A percentile compares a stretch with the other conserved stretches of the same genome.
These are phyloP conservation scores for Drosophila watanabei DNA, from an alignment of 1,140 invertebrate genomes.

Conservation along the genomic window DNA sequence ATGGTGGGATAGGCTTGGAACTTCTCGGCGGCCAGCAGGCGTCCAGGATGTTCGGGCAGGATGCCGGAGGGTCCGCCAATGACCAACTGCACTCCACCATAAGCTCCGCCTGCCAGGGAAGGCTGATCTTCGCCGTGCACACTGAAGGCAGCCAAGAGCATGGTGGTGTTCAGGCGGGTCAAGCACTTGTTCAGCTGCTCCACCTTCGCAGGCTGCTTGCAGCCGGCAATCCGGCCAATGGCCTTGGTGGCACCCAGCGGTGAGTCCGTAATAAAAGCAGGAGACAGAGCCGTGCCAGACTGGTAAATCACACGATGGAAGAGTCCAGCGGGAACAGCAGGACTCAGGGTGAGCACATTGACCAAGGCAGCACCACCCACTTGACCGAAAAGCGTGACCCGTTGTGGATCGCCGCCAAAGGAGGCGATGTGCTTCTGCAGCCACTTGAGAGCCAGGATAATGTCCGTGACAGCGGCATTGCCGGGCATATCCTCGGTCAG, in stretches of 20 bases:
- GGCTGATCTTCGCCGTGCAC: slow-evolving; percentile 64
- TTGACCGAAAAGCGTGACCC: slow-evolving; percentile 88
- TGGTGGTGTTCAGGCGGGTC: slow-evolving; percentile 67
- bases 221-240: slow-evolving; percentile 72
- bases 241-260: slow-evolving; percentile 84
- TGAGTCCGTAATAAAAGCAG: slow-evolving; percentile 89
- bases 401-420: slow-evolving; percentile 89
- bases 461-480: slow-evolving; percentile 90
- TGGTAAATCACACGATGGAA: slow-evolving; percentile 87
- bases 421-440: slow-evolving; percentile 88
- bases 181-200: slow-evolving; percentile 74
- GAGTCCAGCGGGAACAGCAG: slow-evolving; percentile 80
- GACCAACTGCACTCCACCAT: slow-evolving; percentile 76
- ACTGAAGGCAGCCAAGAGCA: slow-evolving; percentile 69
- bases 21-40: slow-evolving; percentile 69
- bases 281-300: slow-evolving; percentile 88
- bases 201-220: slow-evolving; percentile 65
- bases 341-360: slow-evolving; percentile 86
- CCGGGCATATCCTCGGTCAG: slow-evolving; percentile 88
- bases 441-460: slow-evolving; percentile 88
- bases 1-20: slow-evolving; percentile 79
- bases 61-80: slow-evolving; percentile 83
- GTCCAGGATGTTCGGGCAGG: slow-evolving; percentile 76
- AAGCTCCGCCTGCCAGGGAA: slow-evolving; percentile 53
- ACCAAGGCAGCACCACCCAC: slow-evolving; percentile 87